Evolutionary conservation across 1,140 invertebrate genomes (phyloP).

Genomic region (Lepidurus couesii): DNA sequence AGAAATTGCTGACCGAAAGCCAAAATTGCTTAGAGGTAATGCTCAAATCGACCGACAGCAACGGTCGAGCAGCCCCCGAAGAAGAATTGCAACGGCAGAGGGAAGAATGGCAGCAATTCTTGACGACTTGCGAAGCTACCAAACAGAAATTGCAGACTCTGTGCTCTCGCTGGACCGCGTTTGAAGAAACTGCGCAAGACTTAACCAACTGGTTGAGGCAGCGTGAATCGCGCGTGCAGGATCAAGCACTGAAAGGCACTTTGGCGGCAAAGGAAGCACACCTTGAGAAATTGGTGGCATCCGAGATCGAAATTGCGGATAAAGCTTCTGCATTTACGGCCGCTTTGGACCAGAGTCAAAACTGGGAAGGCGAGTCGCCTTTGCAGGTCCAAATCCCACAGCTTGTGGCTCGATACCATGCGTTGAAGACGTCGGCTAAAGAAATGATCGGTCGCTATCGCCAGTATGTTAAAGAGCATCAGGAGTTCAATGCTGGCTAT

Average conservation of each 20-base stretch:
- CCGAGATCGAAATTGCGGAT: conserved; percentile 65
- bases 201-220: conserved; percentile 76
- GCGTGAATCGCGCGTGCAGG: conserved; percentile 75
- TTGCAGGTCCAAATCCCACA: conserved; percentile 69
- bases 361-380: conserved; percentile 68
- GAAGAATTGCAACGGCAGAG: conserved; percentile 63
- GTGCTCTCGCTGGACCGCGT: conserved; percentile 69
- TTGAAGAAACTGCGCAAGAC: conserved; percentile 60
- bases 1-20: conserved; percentile 63
- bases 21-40: conserved; percentile 64
- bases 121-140: conserved; percentile 60
- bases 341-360: conserved; percentile 61
- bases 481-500: conserved; percentile 71
- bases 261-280: conserved; percentile 73
- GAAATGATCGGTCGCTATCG: conserved; percentile 58
- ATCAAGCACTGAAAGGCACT: conserved; percentile 80
- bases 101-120: conserved; percentile 72
- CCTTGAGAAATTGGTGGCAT: conserved; percentile 66
- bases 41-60: conserved; percentile 75
- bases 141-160: conserved; percentile 60
- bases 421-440: conserved; percentile 60
- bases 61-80: conserved; percentile 55
- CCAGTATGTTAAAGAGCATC: conserved; percentile 77
- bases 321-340: conserved; percentile 66
- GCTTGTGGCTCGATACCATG: conserved; percentile 74